phyloP scores from a whole-genome alignment of 2,797 vertebrate species.

The Sebastes melanostomus region DNA sequence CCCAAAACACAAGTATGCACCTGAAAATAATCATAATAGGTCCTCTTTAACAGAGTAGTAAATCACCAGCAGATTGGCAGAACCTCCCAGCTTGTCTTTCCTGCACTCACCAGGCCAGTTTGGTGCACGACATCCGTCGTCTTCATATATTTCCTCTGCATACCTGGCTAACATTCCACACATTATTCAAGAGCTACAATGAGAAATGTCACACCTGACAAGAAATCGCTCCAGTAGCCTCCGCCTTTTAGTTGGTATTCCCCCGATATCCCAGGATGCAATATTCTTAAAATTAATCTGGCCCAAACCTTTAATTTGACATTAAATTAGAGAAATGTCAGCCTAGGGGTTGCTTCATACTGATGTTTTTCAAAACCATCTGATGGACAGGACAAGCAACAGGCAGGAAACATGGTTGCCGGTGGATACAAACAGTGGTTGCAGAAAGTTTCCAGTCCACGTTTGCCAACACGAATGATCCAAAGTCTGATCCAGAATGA shows the following conservation, averaged over 20 bases:
- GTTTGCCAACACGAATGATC: slow-evolving; percentile 50
- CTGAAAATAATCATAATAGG: too few species aligned
- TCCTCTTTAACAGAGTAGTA: background rate
- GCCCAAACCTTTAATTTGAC: background rate
- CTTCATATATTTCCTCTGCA: slow-evolving; percentile 66
- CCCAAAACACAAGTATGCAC: too few species aligned
- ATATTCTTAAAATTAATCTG: background rate
- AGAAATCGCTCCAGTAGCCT: slow-evolving; percentile 1
- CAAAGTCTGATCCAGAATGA: slow-evolving; percentile 46
- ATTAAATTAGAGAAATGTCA: background rate
- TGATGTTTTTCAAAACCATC: background rate
- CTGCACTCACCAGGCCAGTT: slow-evolving; percentile 44
- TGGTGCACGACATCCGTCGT: slow-evolving; percentile 34
- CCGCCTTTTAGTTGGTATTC: background rate
- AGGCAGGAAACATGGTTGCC: slow-evolving; percentile 50
- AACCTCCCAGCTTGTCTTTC: slow-evolving; percentile 41
- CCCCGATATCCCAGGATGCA: background rate
- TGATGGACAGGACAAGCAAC: slow-evolving; percentile 12
- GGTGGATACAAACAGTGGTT: slow-evolving; percentile 54
- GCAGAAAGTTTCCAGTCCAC: slow-evolving; percentile 60
- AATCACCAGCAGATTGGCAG: slow-evolving; percentile 20
- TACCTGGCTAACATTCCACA: slow-evolving; percentile 63
- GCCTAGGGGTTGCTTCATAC: background rate
- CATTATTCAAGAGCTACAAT: slow-evolving; percentile 44
- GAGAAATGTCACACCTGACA: slow-evolving; percentile 58